Percentiles rank a stretch among this genome's conserved stretches.
Conservation (phyloP, 2,888 invertebrate genomes). For the Lamproptera curius region DNA sequence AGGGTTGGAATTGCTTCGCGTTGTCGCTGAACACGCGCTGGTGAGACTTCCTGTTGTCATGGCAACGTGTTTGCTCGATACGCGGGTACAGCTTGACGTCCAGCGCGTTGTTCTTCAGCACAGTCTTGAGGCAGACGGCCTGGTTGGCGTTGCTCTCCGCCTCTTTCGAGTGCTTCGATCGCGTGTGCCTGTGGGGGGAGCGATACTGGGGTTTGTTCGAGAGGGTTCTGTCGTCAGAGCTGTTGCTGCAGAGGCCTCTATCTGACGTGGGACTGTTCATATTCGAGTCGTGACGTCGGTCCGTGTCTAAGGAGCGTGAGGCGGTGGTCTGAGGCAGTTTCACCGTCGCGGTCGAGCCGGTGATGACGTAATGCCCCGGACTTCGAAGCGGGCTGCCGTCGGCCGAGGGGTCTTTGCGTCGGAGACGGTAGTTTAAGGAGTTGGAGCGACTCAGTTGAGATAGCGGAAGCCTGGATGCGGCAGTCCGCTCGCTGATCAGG, state of each 20-base stretch:
- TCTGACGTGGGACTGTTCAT: slow-evolving; percentile 70
- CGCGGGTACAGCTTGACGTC: slow-evolving; percentile 50
- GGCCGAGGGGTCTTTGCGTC: slow-evolving; percentile 55
- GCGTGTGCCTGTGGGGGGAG: slow-evolving; percentile 66
- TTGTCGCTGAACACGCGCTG: slow-evolving; percentile 50
- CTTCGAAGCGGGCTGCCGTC: slow-evolving; percentile 67
- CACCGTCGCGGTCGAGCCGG: slow-evolving; percentile 56
- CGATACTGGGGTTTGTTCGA: slow-evolving; percentile 61
- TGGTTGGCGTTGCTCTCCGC: slow-evolving; percentile 49
- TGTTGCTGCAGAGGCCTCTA: slow-evolving; percentile 52
- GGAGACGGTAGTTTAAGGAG: slow-evolving; percentile 66
- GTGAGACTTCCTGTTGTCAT: slow-evolving; percentile 49
- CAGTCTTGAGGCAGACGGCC: slow-evolving; percentile 58
- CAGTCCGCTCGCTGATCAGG: slow-evolving; percentile 65
- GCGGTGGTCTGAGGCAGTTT: slow-evolving; percentile 57
- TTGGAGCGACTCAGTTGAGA: slow-evolving; percentile 69
- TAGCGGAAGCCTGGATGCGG: slow-evolving; percentile 63
- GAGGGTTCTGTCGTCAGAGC: slow-evolving; percentile 69
- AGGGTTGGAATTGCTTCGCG: slow-evolving; percentile 39
- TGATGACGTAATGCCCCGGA: slow-evolving; percentile 69
- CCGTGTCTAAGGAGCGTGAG: slow-evolving; percentile 62
- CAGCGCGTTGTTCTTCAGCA: slow-evolving; percentile 64
- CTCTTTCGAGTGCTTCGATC: slow-evolving; percentile 65
- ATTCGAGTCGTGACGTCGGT: slow-evolving; percentile 52
- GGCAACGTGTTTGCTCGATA: slow-evolving; percentile 68